Evolutionary conservation across 2,888 invertebrate species (phyloP).

Genomic region (Drosophila picticornis): DNA sequence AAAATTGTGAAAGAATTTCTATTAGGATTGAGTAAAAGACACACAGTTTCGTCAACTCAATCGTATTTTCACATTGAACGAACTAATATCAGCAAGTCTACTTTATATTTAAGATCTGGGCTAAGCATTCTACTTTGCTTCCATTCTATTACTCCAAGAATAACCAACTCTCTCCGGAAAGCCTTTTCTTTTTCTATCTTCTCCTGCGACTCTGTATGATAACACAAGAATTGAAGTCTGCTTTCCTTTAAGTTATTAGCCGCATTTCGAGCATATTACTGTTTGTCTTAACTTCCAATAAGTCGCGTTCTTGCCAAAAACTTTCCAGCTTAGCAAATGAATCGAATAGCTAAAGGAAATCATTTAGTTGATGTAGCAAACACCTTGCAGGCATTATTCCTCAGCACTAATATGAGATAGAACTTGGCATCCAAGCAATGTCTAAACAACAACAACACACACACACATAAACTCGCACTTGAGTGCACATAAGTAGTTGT

Average conservation of each 20-base stretch:
- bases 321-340: conserved; percentile 15
- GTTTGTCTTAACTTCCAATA: neutral
- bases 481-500: conserved; percentile 65
- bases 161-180: neutral
- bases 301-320: neutral
- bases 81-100: neutral
- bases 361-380: conserved; percentile 43
- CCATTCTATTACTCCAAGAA: neutral
- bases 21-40: neutral
- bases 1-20: neutral
- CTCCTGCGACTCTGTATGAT: neutral
- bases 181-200: neutral
- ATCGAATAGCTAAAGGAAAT: conserved; percentile 21
- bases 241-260: neutral
- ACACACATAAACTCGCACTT: conserved; percentile 27
- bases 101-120: neutral
- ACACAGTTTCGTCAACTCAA: neutral
- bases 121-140: neutral
- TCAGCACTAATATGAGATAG: conserved; percentile 56
- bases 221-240: neutral
- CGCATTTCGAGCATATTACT: neutral
- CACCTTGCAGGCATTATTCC: conserved; percentile 55
- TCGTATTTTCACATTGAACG: neutral
- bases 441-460: conserved; percentile 23
- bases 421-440: conserved; percentile 18